Percentiles rank a stretch among this genome's conserved stretches.
phyloP scores from a whole-genome alignment of 1,140 invertebrate species.

The Cydia strobilella region DNA sequence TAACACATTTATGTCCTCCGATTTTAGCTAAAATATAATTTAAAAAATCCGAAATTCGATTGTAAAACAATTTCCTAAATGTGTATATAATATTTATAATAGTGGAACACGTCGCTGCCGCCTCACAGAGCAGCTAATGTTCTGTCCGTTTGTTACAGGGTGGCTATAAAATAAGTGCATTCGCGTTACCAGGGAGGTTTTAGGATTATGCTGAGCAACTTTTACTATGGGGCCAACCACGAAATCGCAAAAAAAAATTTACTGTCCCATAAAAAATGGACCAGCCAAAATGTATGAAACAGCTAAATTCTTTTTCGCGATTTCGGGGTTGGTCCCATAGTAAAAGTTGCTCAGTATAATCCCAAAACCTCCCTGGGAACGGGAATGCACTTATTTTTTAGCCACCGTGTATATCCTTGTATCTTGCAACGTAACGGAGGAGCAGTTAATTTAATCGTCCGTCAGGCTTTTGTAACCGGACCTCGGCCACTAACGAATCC shows the following conservation, averaged over 20 bases:
- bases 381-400: too few species aligned
- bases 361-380: too few species aligned
- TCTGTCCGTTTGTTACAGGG: neutral
- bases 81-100: neutral
- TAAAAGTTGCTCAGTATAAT: too few species aligned
- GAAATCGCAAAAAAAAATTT: too few species aligned
- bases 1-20: neutral
- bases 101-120: neutral
- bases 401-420: slow-evolving; percentile 11
- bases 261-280: too few species aligned
- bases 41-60: neutral
- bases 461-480: slow-evolving; percentile 51
- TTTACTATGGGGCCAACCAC: too few species aligned
- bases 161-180: too few species aligned
- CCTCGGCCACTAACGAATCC: slow-evolving; percentile 45
- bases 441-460: slow-evolving; percentile 45
- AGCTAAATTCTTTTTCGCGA: too few species aligned
- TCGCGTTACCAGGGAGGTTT: too few species aligned
- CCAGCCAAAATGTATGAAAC: too few species aligned
- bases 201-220: too few species aligned
- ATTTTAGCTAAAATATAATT: slow-evolving; percentile 13
- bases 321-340: too few species aligned
- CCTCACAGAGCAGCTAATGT: neutral
- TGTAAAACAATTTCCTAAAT: neutral
- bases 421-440: slow-evolving; percentile 28